Evolutionary conservation across 2,888 invertebrate species (phyloP), one percentile per base, ranked within the genome.

Genomic region (Pammene fasciana): DNA sequence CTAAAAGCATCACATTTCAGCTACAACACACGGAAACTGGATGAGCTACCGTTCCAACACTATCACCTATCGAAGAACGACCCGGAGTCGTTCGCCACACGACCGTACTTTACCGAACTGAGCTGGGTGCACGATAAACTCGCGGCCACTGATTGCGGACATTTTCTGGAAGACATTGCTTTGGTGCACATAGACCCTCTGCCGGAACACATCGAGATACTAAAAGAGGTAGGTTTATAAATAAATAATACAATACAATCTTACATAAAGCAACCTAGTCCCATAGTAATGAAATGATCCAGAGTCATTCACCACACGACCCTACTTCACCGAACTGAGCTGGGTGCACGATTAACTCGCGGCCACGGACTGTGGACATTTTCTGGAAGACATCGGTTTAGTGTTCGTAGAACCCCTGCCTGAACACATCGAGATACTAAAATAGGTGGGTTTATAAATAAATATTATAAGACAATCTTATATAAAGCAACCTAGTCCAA

Each of bases 311-410:
- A 94, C 96, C 68, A 94, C 94, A 74, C 94, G 95, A 64, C 93
- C 93, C 18, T 96, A 95, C 82, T 94, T 97, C 82, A 95, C 95
- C 65, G 95, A 96, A 81, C 92, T 95, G 41, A 94, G 94, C 75
- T 97, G 97, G 97, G 94, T 97, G 48, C 94, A 95, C 78, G 95
- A 96, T 77, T 97, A 97, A 86, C 89, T 97, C 0, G 95, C 96
- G 60, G 96, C 96, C 7, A 95, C 96, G 0, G 95, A 96, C 78
- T 95, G 96, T 73, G 94, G 94, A 73, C 95, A 96, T 85, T 94
- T 96, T 57, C 90, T 97, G 55, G 96, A 97, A 86, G 97, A 97
- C 82, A 94, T 97, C 60, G 93, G 94, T 13, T 83, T 96, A 59
- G 84, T 93, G 38, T 88, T 90, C 75, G 78, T 92, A 48, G 90